These are phyloP conservation scores for Orthosia gothica DNA, from an alignment of 2,888 invertebrate species.

Conservation along the genomic window DNA sequence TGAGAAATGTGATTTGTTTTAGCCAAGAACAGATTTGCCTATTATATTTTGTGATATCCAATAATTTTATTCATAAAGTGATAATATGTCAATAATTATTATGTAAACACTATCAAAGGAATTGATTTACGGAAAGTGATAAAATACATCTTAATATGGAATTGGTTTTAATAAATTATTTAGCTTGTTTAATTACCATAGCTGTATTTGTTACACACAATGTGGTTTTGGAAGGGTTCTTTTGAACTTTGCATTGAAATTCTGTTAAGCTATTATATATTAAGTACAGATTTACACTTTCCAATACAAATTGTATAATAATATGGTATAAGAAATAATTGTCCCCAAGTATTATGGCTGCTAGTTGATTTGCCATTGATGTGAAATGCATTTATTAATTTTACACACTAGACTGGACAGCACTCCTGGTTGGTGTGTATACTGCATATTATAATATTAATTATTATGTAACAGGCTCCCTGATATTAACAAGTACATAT, in stretches of 20 bases:
- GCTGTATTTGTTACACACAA: conserved; percentile 19
- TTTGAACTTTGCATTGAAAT: conserved; percentile 1
- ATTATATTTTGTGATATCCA: conserved; percentile 80
- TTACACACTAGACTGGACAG: conserved; percentile 81
- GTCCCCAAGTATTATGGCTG: conserved; percentile 56
- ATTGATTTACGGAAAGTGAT: conserved; percentile 50
- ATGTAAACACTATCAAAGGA: conserved; percentile 40
- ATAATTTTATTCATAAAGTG: conserved; percentile 63
- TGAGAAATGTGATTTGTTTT: conserved; percentile 71
- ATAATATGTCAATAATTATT: conserved; percentile 44
- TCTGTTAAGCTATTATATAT: not conserved
- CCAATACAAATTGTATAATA: conserved; percentile 3
- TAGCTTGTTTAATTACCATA: not conserved
- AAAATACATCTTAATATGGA: conserved; percentile 23
- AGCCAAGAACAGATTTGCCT: conserved; percentile 68
- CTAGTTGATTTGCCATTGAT: conserved; percentile 67
- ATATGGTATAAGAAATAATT: conserved; percentile 36
- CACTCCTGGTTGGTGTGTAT: conserved; percentile 76
- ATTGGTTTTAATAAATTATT: conserved; percentile 46
- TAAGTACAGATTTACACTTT: conserved; percentile 16
- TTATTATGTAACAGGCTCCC: conserved; percentile 27
- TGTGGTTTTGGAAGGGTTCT: conserved; percentile 9
- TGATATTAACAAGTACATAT: conserved; percentile 58
- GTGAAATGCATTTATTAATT: conserved; percentile 86
- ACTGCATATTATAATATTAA: conserved; percentile 29